Percentiles rank a stretch among this genome's conserved stretches.
These are phyloP conservation scores for Drosophila neutralis DNA, from an alignment of 2,888 invertebrate species.

Conservation along the genomic window DNA sequence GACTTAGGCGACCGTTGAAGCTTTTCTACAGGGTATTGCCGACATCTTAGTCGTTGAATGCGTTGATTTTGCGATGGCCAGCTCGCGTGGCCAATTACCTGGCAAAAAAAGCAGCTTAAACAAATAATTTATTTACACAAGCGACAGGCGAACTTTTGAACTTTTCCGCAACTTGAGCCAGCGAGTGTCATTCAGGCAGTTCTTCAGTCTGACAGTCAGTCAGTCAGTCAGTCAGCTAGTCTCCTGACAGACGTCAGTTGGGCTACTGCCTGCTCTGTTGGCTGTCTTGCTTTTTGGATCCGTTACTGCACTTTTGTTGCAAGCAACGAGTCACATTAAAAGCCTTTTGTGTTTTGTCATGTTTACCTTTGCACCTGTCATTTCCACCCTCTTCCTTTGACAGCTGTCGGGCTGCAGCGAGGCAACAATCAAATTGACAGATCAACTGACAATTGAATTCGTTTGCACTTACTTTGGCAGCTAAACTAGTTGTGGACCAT, in stretches of 20 bases:
- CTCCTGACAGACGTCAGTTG: slow-evolving; percentile 32
- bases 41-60: slow-evolving; percentile 16
- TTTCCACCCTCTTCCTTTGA: slow-evolving; percentile 45
- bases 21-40: slow-evolving; percentile 33
- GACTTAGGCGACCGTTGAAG: neutral
- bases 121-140: slow-evolving; percentile 81
- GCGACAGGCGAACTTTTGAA: slow-evolving; percentile 78
- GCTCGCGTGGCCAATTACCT: slow-evolving; percentile 75
- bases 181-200: slow-evolving; percentile 31
- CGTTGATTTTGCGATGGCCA: slow-evolving; percentile 38
- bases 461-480: slow-evolving; percentile 50
- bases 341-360: slow-evolving; percentile 71
- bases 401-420: slow-evolving; percentile 68
- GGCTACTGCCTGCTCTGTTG: slow-evolving; percentile 46
- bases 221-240: slow-evolving; percentile 5
- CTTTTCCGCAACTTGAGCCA: slow-evolving; percentile 63
- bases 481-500: slow-evolving; percentile 23
- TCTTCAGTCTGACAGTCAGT: slow-evolving; percentile 26
- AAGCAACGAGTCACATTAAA: slow-evolving; percentile 76
- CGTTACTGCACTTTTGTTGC: slow-evolving; percentile 70
- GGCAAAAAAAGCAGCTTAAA: slow-evolving; percentile 60
- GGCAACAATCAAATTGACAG: slow-evolving; percentile 79
- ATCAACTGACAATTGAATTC: slow-evolving; percentile 80
- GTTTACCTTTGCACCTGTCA: slow-evolving; percentile 52
- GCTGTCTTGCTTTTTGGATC: slow-evolving; percentile 32